Base-by-base conservation (phyloP, 2,797 vertebrate species). In the Mareca strepera region DNA sequence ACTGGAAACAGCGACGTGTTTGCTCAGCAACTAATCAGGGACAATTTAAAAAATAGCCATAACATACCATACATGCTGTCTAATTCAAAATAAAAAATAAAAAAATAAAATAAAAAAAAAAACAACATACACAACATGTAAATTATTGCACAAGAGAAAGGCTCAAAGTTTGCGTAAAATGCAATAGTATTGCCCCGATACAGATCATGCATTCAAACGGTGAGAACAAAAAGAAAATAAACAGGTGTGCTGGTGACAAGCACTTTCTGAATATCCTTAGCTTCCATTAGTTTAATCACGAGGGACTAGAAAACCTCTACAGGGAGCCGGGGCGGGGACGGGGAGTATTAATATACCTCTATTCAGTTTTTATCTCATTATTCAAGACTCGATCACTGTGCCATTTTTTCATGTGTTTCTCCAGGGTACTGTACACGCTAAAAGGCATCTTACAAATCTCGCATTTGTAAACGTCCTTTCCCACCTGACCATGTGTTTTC, bases 131-230 rank as follows among this genome's bases (percentile, higher is more conserved):
- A 99, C 99, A 98, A 99, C 99, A 99, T 99, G 99, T 99, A 99
- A 99, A 99, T 99, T 99, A 99, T 99, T 99, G 99, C 99, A 99
- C 99, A 99, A 99, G 99, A 99, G 99, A 99, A 99, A 99, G 99
- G 99, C 99, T 99, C 98, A 98, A 99, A 99, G 99, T 99, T 99
- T 99, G 99, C 99, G 98, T 99, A 98, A 98, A 99, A 99, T 99
- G 99, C 99, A 99, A 99, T 98, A 99, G 98, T 99, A 99, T 99
- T 99, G 99, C 99, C 99, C 99, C 99, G 98, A 99, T 99, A 99
- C 99, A 99, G 98, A 99, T 99, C 99, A 99, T 99, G 99, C 99
- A 99, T 99, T 99, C 99, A 99, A 98, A 99, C 99, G 99, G 98
- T 99, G 98, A 98, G 97, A 98, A 98, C 98, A 97, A 97, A 98